Conservation (phyloP, 1,140 invertebrate species). For the Zaprionus gabonicus region DNA sequence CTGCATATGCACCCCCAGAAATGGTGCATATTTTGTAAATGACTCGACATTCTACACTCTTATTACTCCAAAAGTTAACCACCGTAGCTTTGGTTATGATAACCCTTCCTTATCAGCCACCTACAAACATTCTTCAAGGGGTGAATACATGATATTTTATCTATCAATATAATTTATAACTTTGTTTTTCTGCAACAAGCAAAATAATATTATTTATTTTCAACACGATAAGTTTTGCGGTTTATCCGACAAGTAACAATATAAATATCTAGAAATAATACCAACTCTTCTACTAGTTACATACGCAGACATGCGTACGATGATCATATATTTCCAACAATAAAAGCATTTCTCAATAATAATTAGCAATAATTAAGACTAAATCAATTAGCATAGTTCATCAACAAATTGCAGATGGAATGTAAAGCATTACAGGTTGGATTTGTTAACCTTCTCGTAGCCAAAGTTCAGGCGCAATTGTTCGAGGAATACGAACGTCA, state of each 20-base stretch:
- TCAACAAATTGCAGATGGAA: constrained; percentile 64
- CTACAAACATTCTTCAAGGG: background rate
- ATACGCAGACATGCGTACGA: background rate
- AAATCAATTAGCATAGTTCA: constrained; percentile 36
- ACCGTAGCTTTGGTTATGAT: background rate
- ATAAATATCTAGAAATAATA: constrained; percentile 1
- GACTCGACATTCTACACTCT: background rate
- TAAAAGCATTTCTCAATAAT: constrained; percentile 64
- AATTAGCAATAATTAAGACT: constrained; percentile 34
- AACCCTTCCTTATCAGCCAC: background rate
- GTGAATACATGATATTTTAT: background rate
- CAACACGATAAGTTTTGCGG: background rate
- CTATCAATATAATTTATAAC: background rate
- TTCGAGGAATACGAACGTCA: constrained; percentile 99
- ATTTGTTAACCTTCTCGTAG: constrained; percentile 27
- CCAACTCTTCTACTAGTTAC: background rate
- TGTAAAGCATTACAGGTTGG: constrained; percentile 55
- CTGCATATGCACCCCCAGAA: background rate
- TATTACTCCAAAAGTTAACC: background rate
- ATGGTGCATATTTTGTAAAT: background rate
- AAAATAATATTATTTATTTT: background rate
- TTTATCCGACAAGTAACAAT: background rate
- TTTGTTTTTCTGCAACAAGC: background rate
- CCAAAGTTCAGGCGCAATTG: constrained; percentile 97
- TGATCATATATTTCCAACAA: constrained; percentile 50